Conservation (phyloP, 2,888 invertebrate species). For the Acheta domesticus region DNA sequence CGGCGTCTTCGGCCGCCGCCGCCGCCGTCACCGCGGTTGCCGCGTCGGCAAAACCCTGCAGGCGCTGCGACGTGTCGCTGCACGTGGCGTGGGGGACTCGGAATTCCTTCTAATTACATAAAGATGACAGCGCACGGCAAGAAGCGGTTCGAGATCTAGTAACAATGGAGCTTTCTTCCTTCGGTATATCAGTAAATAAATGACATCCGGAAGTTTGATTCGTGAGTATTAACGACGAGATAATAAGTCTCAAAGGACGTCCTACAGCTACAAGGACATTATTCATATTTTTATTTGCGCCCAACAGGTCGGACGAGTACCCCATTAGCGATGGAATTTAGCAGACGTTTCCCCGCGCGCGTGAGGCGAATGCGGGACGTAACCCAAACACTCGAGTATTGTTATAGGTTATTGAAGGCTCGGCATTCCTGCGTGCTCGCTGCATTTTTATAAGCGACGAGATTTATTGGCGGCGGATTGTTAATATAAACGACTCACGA, state of each 20-base stretch:
- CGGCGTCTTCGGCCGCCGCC: no score
- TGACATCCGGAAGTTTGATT: slow-evolving; percentile 11
- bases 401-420: background rate
- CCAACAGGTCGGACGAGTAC: slow-evolving; percentile 1
- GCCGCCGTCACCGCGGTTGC: no score
- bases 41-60: no score
- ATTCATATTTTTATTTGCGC: slow-evolving; percentile 7
- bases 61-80: background rate
- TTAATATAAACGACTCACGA: slow-evolving; percentile 10
- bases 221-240: slow-evolving; percentile 1
- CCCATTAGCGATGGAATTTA: slow-evolving; percentile 2
- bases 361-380: background rate
- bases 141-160: background rate
- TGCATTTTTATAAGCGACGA: background rate
- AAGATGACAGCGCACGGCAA: background rate
- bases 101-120: background rate
- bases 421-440: background rate
- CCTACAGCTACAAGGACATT: background rate
- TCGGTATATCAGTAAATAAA: background rate
- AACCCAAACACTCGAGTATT: slow-evolving; percentile 2
- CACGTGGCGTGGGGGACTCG: background rate
- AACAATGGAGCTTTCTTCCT: slow-evolving; percentile 7
- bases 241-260: slow-evolving; percentile 1
- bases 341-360: background rate
- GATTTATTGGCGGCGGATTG: slow-evolving; percentile 6